These are phyloP conservation scores for Rhabditoides inermis DNA, from an alignment of 2,888 invertebrate species.

Conservation along the genomic window DNA sequence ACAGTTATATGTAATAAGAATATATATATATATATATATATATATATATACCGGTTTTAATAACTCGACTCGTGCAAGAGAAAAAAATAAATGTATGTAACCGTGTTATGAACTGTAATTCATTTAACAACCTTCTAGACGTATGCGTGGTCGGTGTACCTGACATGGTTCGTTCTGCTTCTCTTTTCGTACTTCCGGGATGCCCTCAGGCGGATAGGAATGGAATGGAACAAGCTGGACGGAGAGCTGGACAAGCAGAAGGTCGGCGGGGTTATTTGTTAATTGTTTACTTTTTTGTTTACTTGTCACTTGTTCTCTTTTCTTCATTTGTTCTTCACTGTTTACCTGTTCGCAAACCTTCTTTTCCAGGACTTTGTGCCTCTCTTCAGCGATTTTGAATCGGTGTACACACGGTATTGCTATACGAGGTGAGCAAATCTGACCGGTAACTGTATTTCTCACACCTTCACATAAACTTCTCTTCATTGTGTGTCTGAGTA, in stretches of 20 bases:
- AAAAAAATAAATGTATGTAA: background rate
- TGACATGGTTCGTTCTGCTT: slow-evolving; percentile 56
- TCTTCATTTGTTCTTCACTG: too few relatives aligned
- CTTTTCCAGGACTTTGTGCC: slow-evolving; percentile 41
- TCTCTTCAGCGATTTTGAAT: slow-evolving; percentile 45
- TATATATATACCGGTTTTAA: too few relatives aligned
- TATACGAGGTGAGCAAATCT: slow-evolving; percentile 59
- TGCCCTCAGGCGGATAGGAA: slow-evolving; percentile 62
- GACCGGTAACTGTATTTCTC: slow-evolving; percentile 74
- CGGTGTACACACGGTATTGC: slow-evolving; percentile 46
- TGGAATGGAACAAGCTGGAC: slow-evolving; percentile 51
- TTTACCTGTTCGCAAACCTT: too few relatives aligned
- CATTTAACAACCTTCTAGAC: background rate
- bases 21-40: too few relatives aligned
- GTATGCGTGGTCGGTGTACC: slow-evolving; percentile 30
- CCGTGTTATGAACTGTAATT: slow-evolving; percentile 12
- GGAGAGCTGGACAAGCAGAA: slow-evolving; percentile 36
- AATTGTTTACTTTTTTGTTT: background rate
- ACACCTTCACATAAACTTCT: too few relatives aligned
- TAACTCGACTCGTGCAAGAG: too few relatives aligned
- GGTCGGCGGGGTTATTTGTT: slow-evolving; percentile 16
- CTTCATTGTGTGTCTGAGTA: background rate
- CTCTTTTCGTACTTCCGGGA: slow-evolving; percentile 87
- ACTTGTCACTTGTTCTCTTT: too few relatives aligned
- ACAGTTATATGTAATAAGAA: too few relatives aligned